These are phyloP conservation scores for Diaprepes abbreviatus DNA, from an alignment of 2,888 invertebrate species.

Conservation along the genomic window DNA sequence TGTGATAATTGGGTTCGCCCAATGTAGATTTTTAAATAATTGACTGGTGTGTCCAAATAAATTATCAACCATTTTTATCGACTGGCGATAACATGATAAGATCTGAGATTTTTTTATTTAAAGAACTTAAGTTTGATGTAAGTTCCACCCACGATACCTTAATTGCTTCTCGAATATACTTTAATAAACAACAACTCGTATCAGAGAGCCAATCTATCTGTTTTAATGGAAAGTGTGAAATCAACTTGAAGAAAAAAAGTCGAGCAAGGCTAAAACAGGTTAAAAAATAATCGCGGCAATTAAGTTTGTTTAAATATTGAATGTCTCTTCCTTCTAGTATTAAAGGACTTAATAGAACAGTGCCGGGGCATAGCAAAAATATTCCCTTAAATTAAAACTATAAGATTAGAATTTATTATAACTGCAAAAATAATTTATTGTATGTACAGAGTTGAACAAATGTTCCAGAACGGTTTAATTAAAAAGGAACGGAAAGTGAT, in stretches of 20 bases:
- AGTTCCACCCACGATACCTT: conserved; percentile 42
- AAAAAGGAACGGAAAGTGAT: no score
- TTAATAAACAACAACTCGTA: conserved; percentile 43
- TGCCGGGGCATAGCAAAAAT: no score
- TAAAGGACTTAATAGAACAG: not conserved
- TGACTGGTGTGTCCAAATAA: not conserved
- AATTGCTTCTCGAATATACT: conserved; percentile 45
- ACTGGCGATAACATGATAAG: conserved; percentile 16
- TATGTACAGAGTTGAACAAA: no score
- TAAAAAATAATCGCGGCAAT: conserved; percentile 28
- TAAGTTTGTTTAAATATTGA: conserved; percentile 26
- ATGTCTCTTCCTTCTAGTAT: not conserved
- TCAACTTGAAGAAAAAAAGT: conserved; percentile 33
- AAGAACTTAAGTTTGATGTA: conserved; percentile 29
- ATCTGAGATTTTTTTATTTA: conserved; percentile 38
- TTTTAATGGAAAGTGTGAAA: conserved; percentile 44
- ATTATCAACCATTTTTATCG: not conserved
- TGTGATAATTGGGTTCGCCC: not conserved
- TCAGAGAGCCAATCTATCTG: conserved; percentile 37
- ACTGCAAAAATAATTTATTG: no score
- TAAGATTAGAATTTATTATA: no score
- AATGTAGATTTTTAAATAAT: not conserved
- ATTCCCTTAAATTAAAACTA: no score
- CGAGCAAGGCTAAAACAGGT: conserved; percentile 30
- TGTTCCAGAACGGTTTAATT: no score